phyloP scores from a whole-genome alignment of 2,888 invertebrate species.

The Sympetrum striolatum region DNA sequence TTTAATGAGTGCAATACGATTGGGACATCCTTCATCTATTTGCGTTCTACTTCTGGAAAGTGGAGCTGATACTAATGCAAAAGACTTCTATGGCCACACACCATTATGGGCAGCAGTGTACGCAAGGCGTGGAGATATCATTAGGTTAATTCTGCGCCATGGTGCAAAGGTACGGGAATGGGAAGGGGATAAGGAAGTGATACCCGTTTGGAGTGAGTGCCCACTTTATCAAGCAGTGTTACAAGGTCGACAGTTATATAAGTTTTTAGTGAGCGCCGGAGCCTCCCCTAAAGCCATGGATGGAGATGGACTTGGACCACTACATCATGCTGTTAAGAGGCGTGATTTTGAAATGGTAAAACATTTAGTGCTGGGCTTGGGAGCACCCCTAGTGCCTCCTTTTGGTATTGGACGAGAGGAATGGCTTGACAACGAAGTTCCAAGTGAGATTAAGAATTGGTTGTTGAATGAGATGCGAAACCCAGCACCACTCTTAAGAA shows the following conservation, averaged over 20 bases:
- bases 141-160: not conserved
- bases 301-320: not conserved
- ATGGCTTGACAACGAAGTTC: not conserved
- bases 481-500: not conserved
- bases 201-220: conserved; percentile 4
- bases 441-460: not conserved
- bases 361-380: not conserved
- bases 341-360: not conserved
- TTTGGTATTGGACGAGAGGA: no score
- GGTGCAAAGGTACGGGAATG: conserved; percentile 2
- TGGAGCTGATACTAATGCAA: conserved; percentile 10
- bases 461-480: not conserved
- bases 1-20: conserved; percentile 8
- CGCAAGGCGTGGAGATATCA: not conserved
- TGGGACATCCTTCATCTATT: conserved; percentile 7
- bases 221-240: conserved; percentile 5
- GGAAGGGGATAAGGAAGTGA: not conserved
- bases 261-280: not conserved
- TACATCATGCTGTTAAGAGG: not conserved
- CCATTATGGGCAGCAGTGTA: conserved; percentile 33
- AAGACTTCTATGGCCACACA: conserved; percentile 41
- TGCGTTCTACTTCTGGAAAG: conserved; percentile 2
- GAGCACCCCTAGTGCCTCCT: not conserved
- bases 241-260: not conserved
- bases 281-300: not conserved